Evolutionary conservation across 2,797 vertebrate genomes (phyloP).

Genomic region (Harpagifer antarcticus): DNA sequence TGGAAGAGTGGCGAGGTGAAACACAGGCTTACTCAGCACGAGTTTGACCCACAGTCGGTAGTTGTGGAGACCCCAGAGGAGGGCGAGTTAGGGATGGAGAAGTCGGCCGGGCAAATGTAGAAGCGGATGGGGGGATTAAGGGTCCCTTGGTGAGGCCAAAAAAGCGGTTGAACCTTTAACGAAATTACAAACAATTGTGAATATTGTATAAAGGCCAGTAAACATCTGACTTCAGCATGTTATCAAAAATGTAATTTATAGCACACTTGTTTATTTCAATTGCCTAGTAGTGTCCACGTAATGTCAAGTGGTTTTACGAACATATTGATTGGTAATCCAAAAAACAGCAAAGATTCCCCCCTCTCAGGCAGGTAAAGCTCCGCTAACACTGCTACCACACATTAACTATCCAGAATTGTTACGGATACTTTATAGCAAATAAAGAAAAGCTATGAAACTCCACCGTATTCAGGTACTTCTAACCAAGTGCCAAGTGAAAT

Average conservation of each 20-base stretch:
- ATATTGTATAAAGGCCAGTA: constrained; percentile 3
- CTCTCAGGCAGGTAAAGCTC: neutral
- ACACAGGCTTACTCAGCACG: constrained; percentile 76
- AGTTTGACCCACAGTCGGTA: constrained; percentile 60
- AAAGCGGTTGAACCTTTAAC: constrained; percentile 82
- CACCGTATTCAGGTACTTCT: no score
- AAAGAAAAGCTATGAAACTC: no score
- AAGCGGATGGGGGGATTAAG: constrained; percentile 67
- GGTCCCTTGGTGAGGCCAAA: constrained; percentile 82
- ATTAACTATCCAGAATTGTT: neutral
- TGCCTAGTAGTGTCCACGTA: neutral
- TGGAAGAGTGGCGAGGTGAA: constrained; percentile 6
- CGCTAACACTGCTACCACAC: neutral
- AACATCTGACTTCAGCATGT: neutral
- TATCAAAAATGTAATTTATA: neutral
- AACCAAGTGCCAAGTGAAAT: neutral
- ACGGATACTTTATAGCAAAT: neutral
- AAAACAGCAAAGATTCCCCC: neutral
- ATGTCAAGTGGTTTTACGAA: neutral
- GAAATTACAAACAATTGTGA: neutral
- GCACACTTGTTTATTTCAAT: neutral
- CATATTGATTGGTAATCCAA: neutral
- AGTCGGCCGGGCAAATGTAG: constrained; percentile 41
- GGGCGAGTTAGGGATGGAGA: constrained; percentile 56
- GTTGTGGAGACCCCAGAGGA: constrained; percentile 63